Base-by-base conservation (phyloP, 2,113 vertebrate species). In the Dromaius novaehollandiae region DNA sequence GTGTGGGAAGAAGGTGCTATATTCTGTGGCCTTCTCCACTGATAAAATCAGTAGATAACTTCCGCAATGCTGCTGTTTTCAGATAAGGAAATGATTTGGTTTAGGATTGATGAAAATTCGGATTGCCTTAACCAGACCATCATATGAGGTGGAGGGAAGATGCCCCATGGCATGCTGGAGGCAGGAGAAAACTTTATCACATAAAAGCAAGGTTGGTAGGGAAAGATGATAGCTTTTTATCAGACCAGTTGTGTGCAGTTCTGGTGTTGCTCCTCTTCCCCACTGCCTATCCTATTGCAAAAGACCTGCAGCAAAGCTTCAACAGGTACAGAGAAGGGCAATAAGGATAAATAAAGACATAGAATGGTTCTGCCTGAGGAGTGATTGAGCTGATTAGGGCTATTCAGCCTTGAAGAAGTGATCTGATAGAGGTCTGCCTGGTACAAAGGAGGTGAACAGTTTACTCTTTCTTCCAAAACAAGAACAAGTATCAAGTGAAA, bases 271-370 rank as follows among this genome's bases (percentile, higher is more conserved):
- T 93, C 3, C 3, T 66, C 11, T 69, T 80, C 40, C 28, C 34
- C 50, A 40, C 34, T 55, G 58, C 0, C 0, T 18, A 34, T 73
- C 15, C 25, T 0, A 0, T 73, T 82, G 74, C 51, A n/a, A 25
- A 79, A 78, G 65, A 16, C 46, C 81, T 15, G 21, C 2, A 36
- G 63, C 64, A 70, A 58, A 90, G 58, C 77, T 66, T 83, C 44
- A 15, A 17, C 13, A 82, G 63, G 75, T 17, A 15, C 61, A 68
- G 6, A 90, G 68, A 8, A 77, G 60, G 50, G 18, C 2, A 4
- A 14, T 6, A 4, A 68, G 34, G 65, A 64, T 75, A 55, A 66
- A 28, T 55, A 28, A 26, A 77, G 26, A 38, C 58, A 16, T 79
- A 60, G 60, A 36, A 36, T 42, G 36, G 24, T 28, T 76, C 34